A percentile compares a stretch with the other conserved stretches of the same genome.
Conservation (phyloP, 1,140 invertebrate genomes). For the Macrosteles quadrilineatus region DNA sequence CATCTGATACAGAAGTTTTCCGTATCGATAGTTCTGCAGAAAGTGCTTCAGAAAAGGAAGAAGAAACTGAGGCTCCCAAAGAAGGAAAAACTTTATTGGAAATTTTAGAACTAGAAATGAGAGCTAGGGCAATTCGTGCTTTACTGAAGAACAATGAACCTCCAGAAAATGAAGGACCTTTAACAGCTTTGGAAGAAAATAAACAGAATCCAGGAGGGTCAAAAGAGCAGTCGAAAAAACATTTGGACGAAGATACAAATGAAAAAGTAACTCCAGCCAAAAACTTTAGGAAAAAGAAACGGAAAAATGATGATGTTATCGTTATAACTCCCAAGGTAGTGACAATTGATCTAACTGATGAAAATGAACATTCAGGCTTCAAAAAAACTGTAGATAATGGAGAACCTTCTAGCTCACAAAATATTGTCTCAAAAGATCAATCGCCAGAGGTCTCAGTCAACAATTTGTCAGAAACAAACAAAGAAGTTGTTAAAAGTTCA, state of each 20-base stretch:
- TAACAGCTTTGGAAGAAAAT: conserved; percentile 15
- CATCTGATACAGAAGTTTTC: neutral
- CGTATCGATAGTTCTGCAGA: neutral
- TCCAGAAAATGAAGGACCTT: conserved; percentile 27
- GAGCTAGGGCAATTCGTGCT: conserved; percentile 56
- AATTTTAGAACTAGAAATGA: conserved; percentile 57
- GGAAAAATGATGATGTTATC: conserved; percentile 29
- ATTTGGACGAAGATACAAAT: neutral
- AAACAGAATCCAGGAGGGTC: conserved; percentile 9
- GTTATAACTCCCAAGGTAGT: conserved; percentile 15
- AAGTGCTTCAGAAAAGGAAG: neutral
- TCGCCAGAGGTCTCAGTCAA: neutral
- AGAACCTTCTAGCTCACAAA: neutral
- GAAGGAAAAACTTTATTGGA: conserved; percentile 56
- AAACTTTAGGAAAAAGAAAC: conserved; percentile 13
- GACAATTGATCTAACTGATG: conserved; percentile 22
- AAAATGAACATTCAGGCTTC: neutral
- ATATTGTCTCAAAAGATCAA: no score
- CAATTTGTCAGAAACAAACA: neutral
- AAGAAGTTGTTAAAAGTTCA: neutral
- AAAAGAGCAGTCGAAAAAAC: conserved; percentile 17
- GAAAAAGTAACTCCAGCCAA: neutral
- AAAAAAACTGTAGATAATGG: neutral
- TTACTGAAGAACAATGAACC: conserved; percentile 40
- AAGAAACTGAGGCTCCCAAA: conserved; percentile 6